These are phyloP conservation scores for Papilio elwesi DNA, from an alignment of 2,888 invertebrate species.

Conservation along the genomic window DNA sequence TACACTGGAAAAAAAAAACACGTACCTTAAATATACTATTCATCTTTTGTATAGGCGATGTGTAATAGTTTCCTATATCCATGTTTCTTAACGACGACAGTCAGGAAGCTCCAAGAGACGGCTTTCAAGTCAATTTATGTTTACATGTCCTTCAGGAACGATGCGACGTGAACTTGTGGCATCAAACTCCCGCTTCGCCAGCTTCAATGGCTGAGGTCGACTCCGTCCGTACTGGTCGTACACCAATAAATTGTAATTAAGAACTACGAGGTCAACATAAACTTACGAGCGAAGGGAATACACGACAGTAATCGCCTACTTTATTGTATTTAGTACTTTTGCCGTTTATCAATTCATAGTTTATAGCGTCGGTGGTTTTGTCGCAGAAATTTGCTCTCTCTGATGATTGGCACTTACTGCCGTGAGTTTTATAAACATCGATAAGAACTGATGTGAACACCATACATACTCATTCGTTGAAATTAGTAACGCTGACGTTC, in stretches of 20 bases:
- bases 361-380: conserved; percentile 21
- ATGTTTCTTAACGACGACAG: conserved; percentile 4
- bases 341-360: conserved; percentile 12
- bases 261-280: conserved; percentile 44
- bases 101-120: neutral
- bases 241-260: conserved; percentile 62
- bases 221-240: conserved; percentile 55
- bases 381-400: conserved; percentile 29
- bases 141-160: conserved; percentile 51
- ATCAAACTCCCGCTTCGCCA: conserved; percentile 44
- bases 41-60: conserved; percentile 26
- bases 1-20: neutral
- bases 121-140: conserved; percentile 40
- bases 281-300: conserved; percentile 13
- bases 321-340: conserved; percentile 5
- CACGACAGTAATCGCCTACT: neutral
- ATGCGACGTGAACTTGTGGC: conserved; percentile 48
- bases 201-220: conserved; percentile 55
- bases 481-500: conserved; percentile 33
- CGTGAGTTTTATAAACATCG: conserved; percentile 48
- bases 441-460: conserved; percentile 45
- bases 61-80: conserved; percentile 18
- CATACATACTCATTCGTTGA: conserved; percentile 45
- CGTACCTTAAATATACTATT: conserved; percentile 45
- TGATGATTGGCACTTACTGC: conserved; percentile 44